Evolutionary conservation across 2,888 invertebrate species (phyloP).

Genomic region (Ennomos erosarius): DNA sequence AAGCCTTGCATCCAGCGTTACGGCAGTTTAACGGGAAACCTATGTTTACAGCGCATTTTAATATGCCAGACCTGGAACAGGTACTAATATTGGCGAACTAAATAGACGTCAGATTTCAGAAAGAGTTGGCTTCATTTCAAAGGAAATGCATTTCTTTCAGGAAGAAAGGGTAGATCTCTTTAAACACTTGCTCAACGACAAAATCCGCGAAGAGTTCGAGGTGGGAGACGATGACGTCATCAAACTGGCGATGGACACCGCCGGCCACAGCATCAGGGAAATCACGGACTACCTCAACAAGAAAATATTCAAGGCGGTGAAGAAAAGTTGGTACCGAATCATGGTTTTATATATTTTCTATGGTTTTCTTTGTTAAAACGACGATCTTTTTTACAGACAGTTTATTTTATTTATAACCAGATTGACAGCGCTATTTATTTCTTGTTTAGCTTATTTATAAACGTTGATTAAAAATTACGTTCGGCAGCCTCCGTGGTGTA

Average conservation of each 20-base stretch:
- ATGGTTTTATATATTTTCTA: no score
- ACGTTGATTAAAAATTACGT: no score
- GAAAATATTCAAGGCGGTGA: conserved; percentile 89
- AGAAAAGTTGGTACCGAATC: conserved; percentile 80
- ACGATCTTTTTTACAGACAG: no score
- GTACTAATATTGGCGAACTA: conserved; percentile 41
- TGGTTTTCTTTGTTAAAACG: no score
- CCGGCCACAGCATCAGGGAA: conserved; percentile 90
- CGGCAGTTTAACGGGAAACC: conserved; percentile 71
- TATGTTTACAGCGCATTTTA: conserved; percentile 74
- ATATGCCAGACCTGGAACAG: conserved; percentile 68
- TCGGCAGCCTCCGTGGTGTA: no score
- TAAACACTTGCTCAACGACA: conserved; percentile 84
- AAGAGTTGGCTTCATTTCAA: no score
- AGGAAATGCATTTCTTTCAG: conserved; percentile 66
- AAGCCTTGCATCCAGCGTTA: conserved; percentile 66
- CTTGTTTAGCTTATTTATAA: no score
- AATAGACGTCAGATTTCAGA: no score
- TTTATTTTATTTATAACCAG: no score
- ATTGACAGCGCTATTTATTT: no score
- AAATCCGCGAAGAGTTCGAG: conserved; percentile 72
- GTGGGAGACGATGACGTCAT: conserved; percentile 84
- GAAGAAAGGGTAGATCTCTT: conserved; percentile 87
- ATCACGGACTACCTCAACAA: conserved; percentile 89
- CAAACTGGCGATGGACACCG: conserved; percentile 88